phyloP scores from a whole-genome alignment of 1,140 invertebrate species.

The Pristionchus pacificus region DNA sequence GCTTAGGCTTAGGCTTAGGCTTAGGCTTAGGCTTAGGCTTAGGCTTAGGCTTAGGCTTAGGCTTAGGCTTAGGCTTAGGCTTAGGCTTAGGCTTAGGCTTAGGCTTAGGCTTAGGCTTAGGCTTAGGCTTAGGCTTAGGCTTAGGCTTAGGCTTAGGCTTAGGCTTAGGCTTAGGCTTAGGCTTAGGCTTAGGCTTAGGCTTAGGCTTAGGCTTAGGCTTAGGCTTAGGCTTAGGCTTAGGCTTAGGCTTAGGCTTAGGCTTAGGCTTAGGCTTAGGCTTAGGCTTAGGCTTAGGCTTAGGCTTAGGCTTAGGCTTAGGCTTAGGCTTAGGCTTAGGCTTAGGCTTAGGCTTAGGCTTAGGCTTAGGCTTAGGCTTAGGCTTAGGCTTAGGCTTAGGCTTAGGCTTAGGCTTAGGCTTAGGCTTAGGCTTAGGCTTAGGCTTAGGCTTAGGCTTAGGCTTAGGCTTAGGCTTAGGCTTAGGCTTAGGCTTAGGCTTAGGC shows the following conservation, averaged over 20 bases:
- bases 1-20: constrained; percentile 10
- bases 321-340: constrained; percentile 6
- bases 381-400: not conserved
- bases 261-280: constrained; percentile 9
- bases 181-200: not conserved
- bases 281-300: constrained; percentile 13
- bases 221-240: not conserved
- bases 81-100: constrained; percentile 6
- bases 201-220: not conserved
- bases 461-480: not conserved
- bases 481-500: not conserved
- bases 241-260: not conserved
- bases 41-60: constrained; percentile 12
- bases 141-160: not conserved
- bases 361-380: not conserved
- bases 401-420: not conserved
- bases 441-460: not conserved
- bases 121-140: not conserved
- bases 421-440: not conserved
- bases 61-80: constrained; percentile 8
- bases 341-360: constrained; percentile 6
- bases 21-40: constrained; percentile 9
- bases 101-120: constrained; percentile 4
- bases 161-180: not conserved
- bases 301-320: constrained; percentile 9